Conservation (phyloP, 92 coral and sea anemone species). For the Actinostola sp. region DNA sequence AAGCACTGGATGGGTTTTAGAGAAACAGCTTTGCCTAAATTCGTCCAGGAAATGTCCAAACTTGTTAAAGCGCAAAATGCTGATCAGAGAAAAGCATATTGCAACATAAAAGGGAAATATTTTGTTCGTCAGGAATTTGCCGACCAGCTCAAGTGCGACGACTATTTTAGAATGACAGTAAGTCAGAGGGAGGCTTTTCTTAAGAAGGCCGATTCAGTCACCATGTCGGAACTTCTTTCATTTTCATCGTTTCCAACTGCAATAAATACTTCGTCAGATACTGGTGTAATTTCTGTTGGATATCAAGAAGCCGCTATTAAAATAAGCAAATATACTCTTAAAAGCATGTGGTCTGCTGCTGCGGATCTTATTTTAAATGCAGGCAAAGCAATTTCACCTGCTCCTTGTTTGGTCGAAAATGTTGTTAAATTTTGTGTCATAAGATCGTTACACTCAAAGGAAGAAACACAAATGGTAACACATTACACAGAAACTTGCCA, state of each 20-base stretch:
- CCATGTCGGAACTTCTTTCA: slow-evolving; percentile 17
- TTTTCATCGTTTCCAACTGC: slow-evolving; percentile 12
- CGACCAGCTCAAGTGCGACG: slow-evolving; percentile 25
- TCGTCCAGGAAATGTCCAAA: slow-evolving; percentile 25
- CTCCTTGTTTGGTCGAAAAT: slow-evolving; percentile 37
- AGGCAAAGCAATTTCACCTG: slow-evolving; percentile 32
- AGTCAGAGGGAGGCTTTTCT: slow-evolving; percentile 32
- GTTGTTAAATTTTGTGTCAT: slow-evolving; percentile 42
- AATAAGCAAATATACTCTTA: slow-evolving; percentile 24
- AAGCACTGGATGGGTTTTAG: slow-evolving; percentile 47
- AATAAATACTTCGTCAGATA: slow-evolving; percentile 27
- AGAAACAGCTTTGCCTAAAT: slow-evolving; percentile 33
- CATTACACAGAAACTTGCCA: slow-evolving; percentile 27
- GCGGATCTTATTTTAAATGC: slow-evolving; percentile 34
- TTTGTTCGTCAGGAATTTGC: slow-evolving; percentile 29
- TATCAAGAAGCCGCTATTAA: slow-evolving; percentile 38
- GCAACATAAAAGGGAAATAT: slow-evolving; percentile 39
- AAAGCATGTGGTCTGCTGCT: slow-evolving; percentile 58
- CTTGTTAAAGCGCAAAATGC: slow-evolving; percentile 17
- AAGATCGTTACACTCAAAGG: slow-evolving; percentile 20
- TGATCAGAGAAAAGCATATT: slow-evolving; percentile 28
- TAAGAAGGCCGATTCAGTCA: slow-evolving; percentile 13
- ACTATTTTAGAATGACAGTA: slow-evolving; percentile 32
- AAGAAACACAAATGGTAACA: slow-evolving; percentile 45
- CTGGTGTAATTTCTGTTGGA: slow-evolving; percentile 19